Evolutionary conservation across 2,113 vertebrate species (phyloP), one percentile per base, ranked within the genome.

Genomic region (Corydoras maculifer): DNA sequence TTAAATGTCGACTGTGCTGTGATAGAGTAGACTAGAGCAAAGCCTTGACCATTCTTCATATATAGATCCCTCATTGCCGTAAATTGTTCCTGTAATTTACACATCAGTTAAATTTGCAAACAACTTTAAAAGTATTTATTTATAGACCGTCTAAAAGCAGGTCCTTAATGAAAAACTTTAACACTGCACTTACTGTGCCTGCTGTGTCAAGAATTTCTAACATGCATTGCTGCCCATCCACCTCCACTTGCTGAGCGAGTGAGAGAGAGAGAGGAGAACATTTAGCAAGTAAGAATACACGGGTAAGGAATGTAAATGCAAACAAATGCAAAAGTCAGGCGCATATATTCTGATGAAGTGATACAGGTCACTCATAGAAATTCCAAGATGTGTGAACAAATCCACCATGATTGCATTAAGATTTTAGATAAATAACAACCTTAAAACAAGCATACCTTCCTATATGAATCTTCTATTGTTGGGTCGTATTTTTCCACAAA

Each of bases 401-500:
- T 57, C 14, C 4, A 13, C 3, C 15, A 7, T 57, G 7, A n/a
- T n/a, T 6, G 54, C 14, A 57, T 15, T 1, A 57, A 57, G 12
- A 57, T 7, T n/a, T 53, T 3, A 53, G 13, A 53, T 53, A 2
- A 57, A 57, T n/a, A 55, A 55, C 10, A 57, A 57, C 6, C 54
- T 11, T 13, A 69, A 66, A 10, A 3, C 3, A n/a, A 30, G 3
- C 75, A 85, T 88, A 96, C 97, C 95, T 99, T 99, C 91, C 97
- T 94, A 90, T 99, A 98, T 0, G 97, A 99, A 81, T 99, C 97
- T 92, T 98, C 97, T 93, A 99, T 99, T 91, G 97, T 99, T 77
- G 97, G 97, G 82, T 99, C 97, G 84, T 99, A 99, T 82, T 99
- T 99, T 87, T 99, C 97, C 84, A 99, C 97, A 90, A 99, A 99